A percentile compares a stretch with the other conserved stretches of the same genome.
phyloP scores from a whole-genome alignment of 2,888 invertebrate genomes.

The Kryphioiulus occultus region DNA sequence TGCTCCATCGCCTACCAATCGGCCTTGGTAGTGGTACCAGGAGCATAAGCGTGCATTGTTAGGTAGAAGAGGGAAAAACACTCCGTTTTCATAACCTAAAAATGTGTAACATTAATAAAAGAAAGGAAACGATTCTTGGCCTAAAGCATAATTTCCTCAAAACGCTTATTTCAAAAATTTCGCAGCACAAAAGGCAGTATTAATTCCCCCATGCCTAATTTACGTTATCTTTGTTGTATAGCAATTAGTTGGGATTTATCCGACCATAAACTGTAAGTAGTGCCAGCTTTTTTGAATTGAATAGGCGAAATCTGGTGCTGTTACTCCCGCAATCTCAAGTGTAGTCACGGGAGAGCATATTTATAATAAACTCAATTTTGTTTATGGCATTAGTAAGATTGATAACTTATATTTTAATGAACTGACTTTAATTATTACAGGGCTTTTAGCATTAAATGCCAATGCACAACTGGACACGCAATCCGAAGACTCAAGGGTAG shows the following conservation, averaged over 20 bases:
- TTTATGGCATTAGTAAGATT: background rate
- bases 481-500: background rate
- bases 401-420: background rate
- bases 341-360: background rate
- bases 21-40: slow-evolving; percentile 5
- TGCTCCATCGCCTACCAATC: background rate
- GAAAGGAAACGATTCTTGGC: background rate
- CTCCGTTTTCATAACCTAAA: background rate
- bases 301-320: background rate
- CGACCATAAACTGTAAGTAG: background rate
- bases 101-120: background rate
- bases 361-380: background rate
- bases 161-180: background rate
- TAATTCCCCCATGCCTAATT: background rate
- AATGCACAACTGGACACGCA: background rate
- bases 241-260: background rate
- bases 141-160: background rate
- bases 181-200: background rate
- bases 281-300: background rate
- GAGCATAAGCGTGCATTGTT: background rate
- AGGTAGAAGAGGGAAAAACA: background rate
- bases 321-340: background rate
- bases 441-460: background rate
- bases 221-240: background rate
- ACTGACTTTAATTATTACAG: background rate